These are phyloP conservation scores for Chionis minor DNA, from an alignment of 2,113 vertebrate species.

Conservation along the genomic window DNA sequence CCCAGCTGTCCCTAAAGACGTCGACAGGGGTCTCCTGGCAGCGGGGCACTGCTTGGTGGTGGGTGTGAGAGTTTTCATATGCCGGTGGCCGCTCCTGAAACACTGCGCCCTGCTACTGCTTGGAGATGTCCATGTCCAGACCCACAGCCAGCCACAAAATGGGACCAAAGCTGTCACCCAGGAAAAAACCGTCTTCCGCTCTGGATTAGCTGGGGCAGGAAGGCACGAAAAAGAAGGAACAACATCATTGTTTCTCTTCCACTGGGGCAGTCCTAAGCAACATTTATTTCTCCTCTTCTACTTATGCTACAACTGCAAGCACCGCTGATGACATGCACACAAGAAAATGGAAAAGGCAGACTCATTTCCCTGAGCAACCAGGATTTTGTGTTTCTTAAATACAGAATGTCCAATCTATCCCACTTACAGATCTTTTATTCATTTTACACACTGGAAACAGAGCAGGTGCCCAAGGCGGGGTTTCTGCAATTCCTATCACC, in stretches of 20 bases:
- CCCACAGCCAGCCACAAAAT: background rate
- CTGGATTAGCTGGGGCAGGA: background rate
- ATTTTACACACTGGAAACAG: background rate
- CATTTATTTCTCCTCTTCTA: background rate
- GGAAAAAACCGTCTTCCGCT: background rate
- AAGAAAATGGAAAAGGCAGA: background rate
- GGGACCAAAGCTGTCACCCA: background rate
- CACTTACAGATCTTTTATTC: background rate
- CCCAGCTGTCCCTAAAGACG: background rate
- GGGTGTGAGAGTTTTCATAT: background rate
- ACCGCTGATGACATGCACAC: background rate
- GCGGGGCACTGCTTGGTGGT: fast-evolving
- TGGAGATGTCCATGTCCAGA: fast-evolving
- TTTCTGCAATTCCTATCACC: background rate
- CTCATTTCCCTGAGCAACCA: background rate
- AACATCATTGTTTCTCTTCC: background rate
- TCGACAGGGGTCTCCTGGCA: background rate
- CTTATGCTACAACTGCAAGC: background rate
- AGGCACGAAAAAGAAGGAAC: background rate
- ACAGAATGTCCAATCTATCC: background rate
- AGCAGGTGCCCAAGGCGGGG: background rate
- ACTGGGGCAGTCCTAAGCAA: background rate
- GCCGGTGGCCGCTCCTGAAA: fast-evolving
- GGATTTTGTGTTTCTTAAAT: background rate
- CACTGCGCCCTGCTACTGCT: background rate